phyloP scores from a whole-genome alignment of 1,140 invertebrate genomes.

The Danaus plexippus region DNA sequence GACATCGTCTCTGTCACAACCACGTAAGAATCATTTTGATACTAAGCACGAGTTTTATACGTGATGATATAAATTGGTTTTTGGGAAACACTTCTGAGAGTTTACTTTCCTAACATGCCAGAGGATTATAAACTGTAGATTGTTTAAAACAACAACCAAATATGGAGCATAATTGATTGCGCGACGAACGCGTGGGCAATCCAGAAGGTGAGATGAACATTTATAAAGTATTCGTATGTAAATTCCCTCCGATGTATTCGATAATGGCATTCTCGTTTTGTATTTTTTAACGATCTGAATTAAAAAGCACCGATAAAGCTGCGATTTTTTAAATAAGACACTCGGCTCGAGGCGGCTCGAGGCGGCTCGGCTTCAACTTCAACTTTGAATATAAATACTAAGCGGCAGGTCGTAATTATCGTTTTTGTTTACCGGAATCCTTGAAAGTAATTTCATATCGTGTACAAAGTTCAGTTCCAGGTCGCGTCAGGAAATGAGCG shows the following conservation, averaged over 20 bases:
- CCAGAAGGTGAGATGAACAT: conserved; percentile 33
- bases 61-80: conserved; percentile 17
- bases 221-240: conserved; percentile 44
- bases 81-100: conserved; percentile 30
- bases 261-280: conserved; percentile 1
- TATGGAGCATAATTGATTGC: conserved; percentile 26
- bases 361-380: too few species aligned
- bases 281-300: background rate
- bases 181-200: conserved; percentile 26
- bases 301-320: conserved; percentile 1
- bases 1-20: conserved; percentile 6
- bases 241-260: conserved; percentile 21
- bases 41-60: background rate
- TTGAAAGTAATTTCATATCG: conserved; percentile 23
- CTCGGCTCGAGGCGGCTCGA: too few species aligned
- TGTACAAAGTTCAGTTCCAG: conserved; percentile 12
- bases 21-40: conserved; percentile 4
- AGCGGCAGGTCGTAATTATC: too few species aligned
- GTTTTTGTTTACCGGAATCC: background rate
- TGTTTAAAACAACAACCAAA: conserved; percentile 36
- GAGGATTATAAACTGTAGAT: conserved; percentile 46
- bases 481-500: conserved; percentile 18
- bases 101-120: conserved; percentile 34
- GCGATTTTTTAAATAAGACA: too few species aligned
- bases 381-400: too few species aligned